These are phyloP conservation scores for Hyppa rectilinea DNA, from an alignment of 2,888 invertebrate species.

Conservation along the genomic window DNA sequence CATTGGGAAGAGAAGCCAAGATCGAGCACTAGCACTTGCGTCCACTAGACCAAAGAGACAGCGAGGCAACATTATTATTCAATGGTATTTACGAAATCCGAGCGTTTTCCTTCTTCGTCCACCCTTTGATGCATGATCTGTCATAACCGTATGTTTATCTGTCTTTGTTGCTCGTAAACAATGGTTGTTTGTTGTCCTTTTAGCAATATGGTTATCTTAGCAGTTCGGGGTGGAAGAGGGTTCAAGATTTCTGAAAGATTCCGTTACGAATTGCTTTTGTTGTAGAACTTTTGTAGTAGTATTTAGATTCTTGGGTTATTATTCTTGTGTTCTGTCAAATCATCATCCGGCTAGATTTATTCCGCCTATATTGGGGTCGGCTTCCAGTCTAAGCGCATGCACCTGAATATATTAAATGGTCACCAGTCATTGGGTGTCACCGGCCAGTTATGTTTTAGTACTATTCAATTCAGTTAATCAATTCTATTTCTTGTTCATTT, in stretches of 20 bases:
- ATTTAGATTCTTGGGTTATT: background rate
- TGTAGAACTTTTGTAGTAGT: background rate
- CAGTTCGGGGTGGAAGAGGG: background rate
- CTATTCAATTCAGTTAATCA: too few relatives aligned
- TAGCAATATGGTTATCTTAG: constrained; percentile 24
- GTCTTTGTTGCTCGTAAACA: constrained; percentile 27
- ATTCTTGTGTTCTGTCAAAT: background rate
- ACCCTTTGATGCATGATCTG: constrained; percentile 25
- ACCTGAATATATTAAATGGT: background rate
- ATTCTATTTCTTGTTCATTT: too few relatives aligned
- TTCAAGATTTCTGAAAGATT: background rate
- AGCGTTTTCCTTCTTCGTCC: constrained; percentile 12
- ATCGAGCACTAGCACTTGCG: too few relatives aligned
- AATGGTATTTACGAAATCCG: constrained; percentile 37
- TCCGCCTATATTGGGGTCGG: background rate
- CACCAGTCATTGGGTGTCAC: too few relatives aligned
- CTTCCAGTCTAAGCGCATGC: background rate
- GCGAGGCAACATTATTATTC: constrained; percentile 23
- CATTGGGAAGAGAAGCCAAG: background rate
- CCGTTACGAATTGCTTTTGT: constrained; percentile 2
- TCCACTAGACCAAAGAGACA: too few relatives aligned
- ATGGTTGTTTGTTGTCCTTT: constrained; percentile 24
- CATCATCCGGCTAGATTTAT: background rate
- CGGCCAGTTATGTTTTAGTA: too few relatives aligned
- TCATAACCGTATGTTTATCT: constrained; percentile 31